Evolutionary conservation across 2,888 invertebrate species (phyloP), one percentile per base, ranked within the genome.

Genomic region (Gasteruption jaculator): DNA sequence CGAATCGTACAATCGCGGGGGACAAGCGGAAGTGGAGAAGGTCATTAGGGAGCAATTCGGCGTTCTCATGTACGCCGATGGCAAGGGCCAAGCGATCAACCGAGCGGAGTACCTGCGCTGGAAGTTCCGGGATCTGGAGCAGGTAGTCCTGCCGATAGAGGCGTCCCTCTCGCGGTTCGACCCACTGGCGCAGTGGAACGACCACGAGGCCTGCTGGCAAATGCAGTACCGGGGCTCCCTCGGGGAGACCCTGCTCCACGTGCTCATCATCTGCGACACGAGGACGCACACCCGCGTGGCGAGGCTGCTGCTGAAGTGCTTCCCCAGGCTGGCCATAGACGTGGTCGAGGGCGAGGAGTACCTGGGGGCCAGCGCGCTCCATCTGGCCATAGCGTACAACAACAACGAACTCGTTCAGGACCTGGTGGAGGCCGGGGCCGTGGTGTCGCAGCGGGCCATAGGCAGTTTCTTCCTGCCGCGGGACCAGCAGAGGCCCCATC

Each of bases 291-390:
- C 86, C 0, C 77, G 86, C 54, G 76, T 99, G 41, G 95, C 95
- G 0, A 81, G 93, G 51, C 87, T 91, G 4, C 73, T 99, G 42
- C 78, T 99, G 14, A 86, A 90, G 65, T 86, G 91, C 62, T 97
- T 90, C 65, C 94, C 96, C 0, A 88, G 87, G 58, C 73, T 96
- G 46, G 65, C 70, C 3, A 74, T 92, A 44, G 97, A 99, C 72
- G 87, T 94, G 3, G 95, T 97, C 41, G 94, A 97, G 74, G 95
- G 95, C 0, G 94, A 95, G 71, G 96, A 97, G 73, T 96, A 96
- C 74, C 80, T 93, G 63, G 95, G 91, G 2, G 94, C 96, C 8
- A 91, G 94, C 69, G 89, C 92, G 1, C 75, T 99, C 22, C 97
- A 99, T 71, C 76, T 99, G 47, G 94, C 96, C 0, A 96, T 97